A percentile compares a stretch with the other conserved stretches of the same genome.
phyloP scores from a whole-genome alignment of 2,797 vertebrate species.

The Peromyscus aztecus region DNA sequence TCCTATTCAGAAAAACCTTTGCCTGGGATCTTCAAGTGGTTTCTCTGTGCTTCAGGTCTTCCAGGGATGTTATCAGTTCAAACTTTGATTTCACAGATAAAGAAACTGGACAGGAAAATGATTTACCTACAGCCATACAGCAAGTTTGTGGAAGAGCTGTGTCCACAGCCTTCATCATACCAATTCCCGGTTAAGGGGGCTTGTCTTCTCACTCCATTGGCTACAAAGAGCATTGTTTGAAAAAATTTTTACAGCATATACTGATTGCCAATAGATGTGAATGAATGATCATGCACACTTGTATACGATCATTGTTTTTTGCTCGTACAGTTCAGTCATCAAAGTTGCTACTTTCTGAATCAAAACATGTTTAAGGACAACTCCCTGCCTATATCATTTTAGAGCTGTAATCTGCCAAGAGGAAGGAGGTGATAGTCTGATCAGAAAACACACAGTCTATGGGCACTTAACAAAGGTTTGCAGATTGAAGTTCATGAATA shows the following conservation, averaged over 20 bases:
- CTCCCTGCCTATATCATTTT: not conserved
- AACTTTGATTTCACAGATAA: slow-evolving; percentile 50
- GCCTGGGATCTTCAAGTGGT: not conserved
- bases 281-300: not conserved
- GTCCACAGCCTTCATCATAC: not conserved
- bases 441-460: not conserved
- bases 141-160: slow-evolving; percentile 14
- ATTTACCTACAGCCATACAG: not conserved
- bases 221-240: not conserved
- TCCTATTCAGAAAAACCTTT: not conserved
- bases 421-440: not conserved
- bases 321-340: not conserved
- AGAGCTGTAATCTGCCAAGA: not conserved
- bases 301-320: not conserved
- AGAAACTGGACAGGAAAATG: not conserved
- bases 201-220: not conserved
- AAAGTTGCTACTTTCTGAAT: not conserved
- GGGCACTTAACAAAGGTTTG: slow-evolving; percentile 8
- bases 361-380: not conserved
- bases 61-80: not conserved
- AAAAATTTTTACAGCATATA: not conserved
- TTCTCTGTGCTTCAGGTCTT: not conserved
- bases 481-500: not conserved
- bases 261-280: not conserved
- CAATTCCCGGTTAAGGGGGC: not conserved